Conservation (phyloP, 2,797 vertebrate species). For the Enteromius unitaeniatus region DNA sequence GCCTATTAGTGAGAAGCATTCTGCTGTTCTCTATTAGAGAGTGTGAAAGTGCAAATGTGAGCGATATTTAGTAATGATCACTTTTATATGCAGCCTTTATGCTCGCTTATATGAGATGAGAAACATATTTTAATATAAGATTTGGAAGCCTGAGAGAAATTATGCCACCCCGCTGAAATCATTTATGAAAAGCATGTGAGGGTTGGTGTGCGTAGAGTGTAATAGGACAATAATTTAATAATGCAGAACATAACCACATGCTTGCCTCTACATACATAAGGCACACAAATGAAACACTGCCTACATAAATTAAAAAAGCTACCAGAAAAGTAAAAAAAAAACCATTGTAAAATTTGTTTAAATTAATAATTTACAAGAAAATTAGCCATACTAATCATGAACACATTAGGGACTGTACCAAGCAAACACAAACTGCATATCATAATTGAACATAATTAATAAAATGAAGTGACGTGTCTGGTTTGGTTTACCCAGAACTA, state of each 20-base stretch:
- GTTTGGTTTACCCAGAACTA: neutral
- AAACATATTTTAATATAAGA: neutral
- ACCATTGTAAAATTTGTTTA: neutral
- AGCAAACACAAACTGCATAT: neutral
- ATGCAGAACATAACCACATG: neutral
- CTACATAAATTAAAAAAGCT: neutral
- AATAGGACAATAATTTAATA: neutral
- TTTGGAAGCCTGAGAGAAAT: neutral
- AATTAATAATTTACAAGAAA: neutral
- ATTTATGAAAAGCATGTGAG: neutral
- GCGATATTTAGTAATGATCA: neutral
- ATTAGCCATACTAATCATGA: neutral
- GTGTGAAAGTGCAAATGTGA: neutral
- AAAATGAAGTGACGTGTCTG: neutral
- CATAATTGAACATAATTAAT: neutral
- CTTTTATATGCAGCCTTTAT: neutral
- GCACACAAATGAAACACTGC: neutral
- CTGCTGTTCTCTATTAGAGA: neutral
- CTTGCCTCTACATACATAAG: neutral
- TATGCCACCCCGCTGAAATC: neutral
- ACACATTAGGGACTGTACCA: neutral
- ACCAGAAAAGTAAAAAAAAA: neutral
- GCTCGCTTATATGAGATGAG: neutral
- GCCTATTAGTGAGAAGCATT: neutral
- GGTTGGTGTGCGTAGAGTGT: neutral